Evolutionary conservation across 2,888 invertebrate species (phyloP), one percentile per base, ranked within the genome.

Genomic region (Epistrophe eligans): DNA sequence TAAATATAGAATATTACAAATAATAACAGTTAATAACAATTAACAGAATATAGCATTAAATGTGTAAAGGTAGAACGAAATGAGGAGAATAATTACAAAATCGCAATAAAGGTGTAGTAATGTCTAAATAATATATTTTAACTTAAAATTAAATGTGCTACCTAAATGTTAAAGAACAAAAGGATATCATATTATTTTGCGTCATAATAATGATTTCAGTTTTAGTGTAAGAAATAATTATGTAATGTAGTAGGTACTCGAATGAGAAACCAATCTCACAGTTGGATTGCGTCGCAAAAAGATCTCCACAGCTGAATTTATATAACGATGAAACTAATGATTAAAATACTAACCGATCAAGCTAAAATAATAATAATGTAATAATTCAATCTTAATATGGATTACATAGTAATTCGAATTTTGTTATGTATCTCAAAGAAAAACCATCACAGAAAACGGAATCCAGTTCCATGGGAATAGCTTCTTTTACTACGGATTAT

Each of bases 1-100:
- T 92, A 96, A 48, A 57, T 62, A 55, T 50, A 55, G 43, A 72
- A 43, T 35, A 50, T 43, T 77, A 79, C 24, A 32, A 55, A 32
- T 28, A 77, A 57, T 55, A 76, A 82, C 2, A 55, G 70, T 77
- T 28, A 77, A 57, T 55, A 76, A 82, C 2, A 55, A 73, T 77
- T 71, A 57, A 67, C 13, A 79, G 52, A 70, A 48, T 48, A 32
- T 85, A 82, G 80, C 58, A 77, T 85, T 71, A 85, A 82, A 81
- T 60, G 72, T 80, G 76, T 80, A 84, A 80, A 72, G 60, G 38
- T 45, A 55, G 70, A 17, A 70, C 52, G 11, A 74, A n/a, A 52
- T 9, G 48, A 17, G n/a, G 1, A 58, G 38, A 17, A 72, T 28
- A 28, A 77, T 55, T 28, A 55, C 32, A 11, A 64, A 60, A 32